Percentiles rank a stretch among this genome's conserved stretches.
phyloP scores from a whole-genome alignment of 1,140 invertebrate species.

The Dolichoris vasculosae region DNA sequence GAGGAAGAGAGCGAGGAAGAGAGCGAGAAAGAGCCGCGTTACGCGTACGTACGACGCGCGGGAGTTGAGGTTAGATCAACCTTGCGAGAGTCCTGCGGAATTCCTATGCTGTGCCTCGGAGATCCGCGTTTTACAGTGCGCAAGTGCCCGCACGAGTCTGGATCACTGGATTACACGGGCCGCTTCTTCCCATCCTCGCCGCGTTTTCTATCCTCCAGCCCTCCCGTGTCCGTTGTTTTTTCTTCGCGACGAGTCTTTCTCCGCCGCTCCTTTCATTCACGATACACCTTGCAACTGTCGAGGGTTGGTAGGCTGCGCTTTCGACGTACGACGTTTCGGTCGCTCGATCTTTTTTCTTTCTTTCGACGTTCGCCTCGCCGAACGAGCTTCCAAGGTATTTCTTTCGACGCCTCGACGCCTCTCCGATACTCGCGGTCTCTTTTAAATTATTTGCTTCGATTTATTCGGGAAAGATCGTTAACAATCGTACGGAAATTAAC shows the following conservation, averaged over 20 bases:
- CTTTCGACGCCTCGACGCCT: background rate
- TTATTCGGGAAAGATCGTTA: background rate
- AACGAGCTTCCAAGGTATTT: too few species aligned
- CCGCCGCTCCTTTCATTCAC: background rate
- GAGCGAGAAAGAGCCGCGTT: background rate
- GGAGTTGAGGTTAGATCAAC: slow-evolving; percentile 39
- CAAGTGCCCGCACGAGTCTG: background rate
- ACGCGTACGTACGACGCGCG: slow-evolving; percentile 9
- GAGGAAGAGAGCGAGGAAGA: background rate
- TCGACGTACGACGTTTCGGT: background rate
- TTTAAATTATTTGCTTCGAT: background rate
- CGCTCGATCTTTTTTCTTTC: too few species aligned
- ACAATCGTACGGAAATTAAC: too few species aligned
- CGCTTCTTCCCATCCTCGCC: background rate
- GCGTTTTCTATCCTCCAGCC: too few species aligned
- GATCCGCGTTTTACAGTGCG: background rate
- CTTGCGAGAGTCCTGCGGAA: slow-evolving; percentile 7
- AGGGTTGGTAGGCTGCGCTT: background rate
- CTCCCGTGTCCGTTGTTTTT: background rate
- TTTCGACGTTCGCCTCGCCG: too few species aligned
- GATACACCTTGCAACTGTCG: background rate
- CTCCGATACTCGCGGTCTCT: background rate
- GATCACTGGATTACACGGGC: background rate
- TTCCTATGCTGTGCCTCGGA: background rate
- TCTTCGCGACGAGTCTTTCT: background rate